Evolutionary conservation across 2,888 invertebrate genomes (phyloP), one percentile per base, ranked within the genome.

Genomic region (Epinotia brunnichana): DNA sequence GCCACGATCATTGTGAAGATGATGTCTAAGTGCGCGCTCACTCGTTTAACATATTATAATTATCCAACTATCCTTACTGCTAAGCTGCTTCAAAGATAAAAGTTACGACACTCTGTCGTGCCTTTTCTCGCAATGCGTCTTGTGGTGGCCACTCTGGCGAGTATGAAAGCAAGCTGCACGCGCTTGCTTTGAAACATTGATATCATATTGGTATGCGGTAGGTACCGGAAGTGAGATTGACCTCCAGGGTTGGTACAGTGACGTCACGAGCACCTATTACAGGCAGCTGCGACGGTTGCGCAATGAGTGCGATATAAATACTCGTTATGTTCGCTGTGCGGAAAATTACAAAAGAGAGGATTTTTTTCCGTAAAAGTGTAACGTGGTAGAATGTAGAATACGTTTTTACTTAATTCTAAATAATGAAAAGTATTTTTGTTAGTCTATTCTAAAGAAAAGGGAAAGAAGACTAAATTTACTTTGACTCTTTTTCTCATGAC

Each of bases 211-310:
- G 5, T 48, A n/a, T 48, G 7, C 48, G n/a, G 3, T n/a, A 48
- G n/a, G 3, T n/a, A 48, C 13, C n/a, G 7, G 5, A n/a, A 48
- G n/a, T 48, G n/a, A 13, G 15, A n/a, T 48, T 48, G n/a, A 48
- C 15, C 48, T 48, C 48, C 48, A 1, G n/a, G 68, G 63, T 41
- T 57, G 2, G 41, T 48, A n/a, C 17, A 35, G 39, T 57, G 56
- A 41, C 68, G 62, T 53, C 57, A 53, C 17, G 17, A n/a, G 69
- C 21, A 53, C 54, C 41, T 62, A 71, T 67, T 71, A 57, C 21
- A 51, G 44, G 24, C 69, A 69, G 69, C 69, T 61, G 69, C 13
- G 53, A 19, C 19, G 39, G 19, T n/a, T 13, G 13, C 24, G 57
- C 24, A 62, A 62, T 48, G 19, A 39, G 39, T 41, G n/a, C 15